These are phyloP conservation scores for Prostheceraeus crozeri DNA, from an alignment of 2,888 invertebrate genomes.

Conservation along the genomic window DNA sequence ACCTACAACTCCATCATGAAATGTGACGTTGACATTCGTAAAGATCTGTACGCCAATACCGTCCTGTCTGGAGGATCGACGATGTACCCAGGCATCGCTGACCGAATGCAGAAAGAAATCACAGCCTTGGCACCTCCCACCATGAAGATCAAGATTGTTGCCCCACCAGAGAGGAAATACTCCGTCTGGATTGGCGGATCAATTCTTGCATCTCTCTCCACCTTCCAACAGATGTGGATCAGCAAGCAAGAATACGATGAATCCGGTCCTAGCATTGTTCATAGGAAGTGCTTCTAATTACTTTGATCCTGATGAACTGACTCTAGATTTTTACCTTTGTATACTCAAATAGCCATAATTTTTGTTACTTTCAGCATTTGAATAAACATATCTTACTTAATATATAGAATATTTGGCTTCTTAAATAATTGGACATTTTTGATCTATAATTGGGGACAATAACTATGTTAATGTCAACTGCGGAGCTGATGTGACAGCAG, in stretches of 20 bases:
- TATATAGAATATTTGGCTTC: too few species aligned
- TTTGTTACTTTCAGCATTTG: too few species aligned
- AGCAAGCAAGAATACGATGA: slow-evolving; percentile 86
- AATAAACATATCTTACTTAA: too few species aligned
- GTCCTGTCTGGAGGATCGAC: slow-evolving; percentile 85
- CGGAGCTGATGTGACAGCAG: too few species aligned
- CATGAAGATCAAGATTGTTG: slow-evolving; percentile 68
- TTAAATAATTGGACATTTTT: too few species aligned
- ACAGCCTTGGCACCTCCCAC: slow-evolving; percentile 68
- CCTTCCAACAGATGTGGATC: slow-evolving; percentile 88
- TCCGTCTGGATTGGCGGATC: slow-evolving; percentile 94
- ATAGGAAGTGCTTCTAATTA: slow-evolving; percentile 60
- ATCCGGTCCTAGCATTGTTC: slow-evolving; percentile 64
- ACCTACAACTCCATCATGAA: slow-evolving; percentile 56
- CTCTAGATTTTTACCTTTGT: too few species aligned
- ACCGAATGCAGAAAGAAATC: slow-evolving; percentile 95
- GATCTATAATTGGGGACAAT: too few species aligned
- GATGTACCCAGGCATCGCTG: slow-evolving; percentile 93
- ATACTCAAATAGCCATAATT: too few species aligned
- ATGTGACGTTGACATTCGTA: slow-evolving; percentile 54
- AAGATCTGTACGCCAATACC: slow-evolving; percentile 58
- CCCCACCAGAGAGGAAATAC: slow-evolving; percentile 80
- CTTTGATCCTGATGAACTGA: too few species aligned
- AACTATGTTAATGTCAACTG: too few species aligned
- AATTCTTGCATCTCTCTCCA: slow-evolving; percentile 77